Conservation (phyloP, 2,113 vertebrate species). For the Eclectus roratus region DNA sequence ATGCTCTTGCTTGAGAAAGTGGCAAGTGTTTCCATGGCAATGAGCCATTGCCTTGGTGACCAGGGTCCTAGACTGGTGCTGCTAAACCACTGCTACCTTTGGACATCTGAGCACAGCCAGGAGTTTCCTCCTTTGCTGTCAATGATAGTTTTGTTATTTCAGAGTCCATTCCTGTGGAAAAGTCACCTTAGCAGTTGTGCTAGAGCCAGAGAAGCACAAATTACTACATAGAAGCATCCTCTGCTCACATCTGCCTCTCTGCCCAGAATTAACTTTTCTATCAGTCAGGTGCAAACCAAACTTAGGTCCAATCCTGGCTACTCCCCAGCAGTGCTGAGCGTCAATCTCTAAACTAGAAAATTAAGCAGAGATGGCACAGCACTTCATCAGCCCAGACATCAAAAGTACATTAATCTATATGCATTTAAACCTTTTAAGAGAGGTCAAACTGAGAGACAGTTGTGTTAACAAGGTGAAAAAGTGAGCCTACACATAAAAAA, state of each 20-base stretch:
- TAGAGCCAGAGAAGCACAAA: background rate
- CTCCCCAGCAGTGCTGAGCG: background rate
- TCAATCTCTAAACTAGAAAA: background rate
- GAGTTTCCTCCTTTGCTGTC: background rate
- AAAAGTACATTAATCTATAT: background rate
- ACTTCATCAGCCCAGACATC: background rate
- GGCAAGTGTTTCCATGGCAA: conserved; percentile 44
- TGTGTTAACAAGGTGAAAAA: background rate
- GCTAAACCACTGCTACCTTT: background rate
- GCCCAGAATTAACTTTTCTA: background rate
- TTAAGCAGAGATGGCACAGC: background rate
- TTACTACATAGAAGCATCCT: background rate
- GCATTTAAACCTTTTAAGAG: background rate
- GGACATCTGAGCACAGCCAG: background rate
- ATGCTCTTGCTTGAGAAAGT: background rate
- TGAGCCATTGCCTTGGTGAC: conserved; percentile 51
- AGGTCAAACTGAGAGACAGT: background rate
- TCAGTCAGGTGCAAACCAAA: background rate
- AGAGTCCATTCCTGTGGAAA: background rate
- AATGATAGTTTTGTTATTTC: background rate
- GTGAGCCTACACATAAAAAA: background rate
- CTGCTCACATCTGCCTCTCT: background rate
- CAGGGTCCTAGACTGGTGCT: background rate
- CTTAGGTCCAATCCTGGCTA: background rate
- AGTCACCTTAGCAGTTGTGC: background rate